Percentiles rank a stretch among this genome's conserved stretches.
phyloP scores from a whole-genome alignment of 2,888 invertebrate species.

The Andrena dorsata region DNA sequence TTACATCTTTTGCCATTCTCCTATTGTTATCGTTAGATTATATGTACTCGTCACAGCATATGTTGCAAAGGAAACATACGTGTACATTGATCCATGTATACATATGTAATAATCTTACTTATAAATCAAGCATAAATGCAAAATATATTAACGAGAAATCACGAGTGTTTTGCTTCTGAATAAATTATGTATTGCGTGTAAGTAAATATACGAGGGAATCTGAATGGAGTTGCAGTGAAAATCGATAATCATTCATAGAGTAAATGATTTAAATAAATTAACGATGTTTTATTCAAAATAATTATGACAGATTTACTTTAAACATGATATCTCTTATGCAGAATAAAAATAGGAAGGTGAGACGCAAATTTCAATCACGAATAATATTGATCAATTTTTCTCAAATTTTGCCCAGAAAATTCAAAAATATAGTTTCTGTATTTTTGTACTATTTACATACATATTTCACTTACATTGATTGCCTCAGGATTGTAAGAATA shows the following conservation, averaged over 20 bases:
- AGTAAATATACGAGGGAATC: slow-evolving; percentile 11
- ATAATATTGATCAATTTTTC: slow-evolving; percentile 48
- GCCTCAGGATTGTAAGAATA: slow-evolving; percentile 23
- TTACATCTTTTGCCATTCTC: slow-evolving; percentile 29
- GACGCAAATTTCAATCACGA: neutral
- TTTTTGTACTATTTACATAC: slow-evolving; percentile 49
- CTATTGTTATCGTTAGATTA: slow-evolving; percentile 16
- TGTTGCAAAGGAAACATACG: slow-evolving; percentile 15
- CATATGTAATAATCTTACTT: slow-evolving; percentile 48
- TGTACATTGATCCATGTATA: slow-evolving; percentile 3
- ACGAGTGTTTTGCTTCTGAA: neutral
- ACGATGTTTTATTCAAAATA: slow-evolving; percentile 36
- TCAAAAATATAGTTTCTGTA: slow-evolving; percentile 52
- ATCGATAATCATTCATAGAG: slow-evolving; percentile 13
- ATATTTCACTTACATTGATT: slow-evolving; percentile 37
- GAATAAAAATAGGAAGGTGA: slow-evolving; percentile 12
- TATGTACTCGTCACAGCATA: slow-evolving; percentile 25
- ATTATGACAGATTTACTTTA: slow-evolving; percentile 44
- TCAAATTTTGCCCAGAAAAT: slow-evolving; percentile 56
- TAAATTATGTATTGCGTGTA: slow-evolving; percentile 24
- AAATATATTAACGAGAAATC: slow-evolving; percentile 15
- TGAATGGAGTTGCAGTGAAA: slow-evolving; percentile 10
- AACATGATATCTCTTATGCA: slow-evolving; percentile 54
- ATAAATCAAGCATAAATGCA: slow-evolving; percentile 59
- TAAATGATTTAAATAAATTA: slow-evolving; percentile 44